Evolutionary conservation across 2,113 vertebrate genomes (phyloP), one percentile per base, ranked within the genome.

Genomic region (Cygnus atratus): DNA sequence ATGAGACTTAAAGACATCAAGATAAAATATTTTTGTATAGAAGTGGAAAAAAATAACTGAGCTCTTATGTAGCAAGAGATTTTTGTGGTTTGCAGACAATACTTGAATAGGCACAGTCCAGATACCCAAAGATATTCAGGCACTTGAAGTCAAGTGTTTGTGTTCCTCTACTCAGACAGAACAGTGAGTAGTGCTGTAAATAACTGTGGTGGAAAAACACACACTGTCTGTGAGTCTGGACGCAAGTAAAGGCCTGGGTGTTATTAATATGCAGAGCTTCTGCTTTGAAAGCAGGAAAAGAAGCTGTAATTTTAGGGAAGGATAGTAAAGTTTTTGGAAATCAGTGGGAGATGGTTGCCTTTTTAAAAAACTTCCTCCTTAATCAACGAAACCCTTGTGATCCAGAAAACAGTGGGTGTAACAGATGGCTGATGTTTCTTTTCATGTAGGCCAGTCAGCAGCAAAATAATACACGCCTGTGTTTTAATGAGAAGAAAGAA

Each of bases 381-480:
- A 88, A 95, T 96, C 95, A 95, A 57, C 35, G 5, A 73, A 90
- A 74, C 54, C 37, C 62, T 93, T 79, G 92, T 70, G 58, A 86
- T 90, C 48, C 85, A 94, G 52, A 90, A 84, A 84, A 43, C 28
- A 24, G 92, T 83, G 89, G 92, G 80, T 80, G 85, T 62, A 95
- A 65, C 95, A 96, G 96, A 96, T 96, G 95, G 87, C 52, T 95
- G 95, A 72, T 91, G 81, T 61, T 91, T 82, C 91, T 91, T 95
- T 91, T 76, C 33, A 22, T 31, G 39, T 48, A 33, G 87, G 31
- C 63, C 84, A 85, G 46, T 80, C 94, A 80, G 73, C 86, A 91
- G 65, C 84, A 86, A 91, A 76, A 91, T 82, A 94, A 91, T 57
- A 81, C 70, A 81, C 77, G 35, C 12, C 1, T n/a, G 48, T 88